These are phyloP conservation scores for Gyps fulvus DNA, from an alignment of 2,113 vertebrate species.

Conservation along the genomic window DNA sequence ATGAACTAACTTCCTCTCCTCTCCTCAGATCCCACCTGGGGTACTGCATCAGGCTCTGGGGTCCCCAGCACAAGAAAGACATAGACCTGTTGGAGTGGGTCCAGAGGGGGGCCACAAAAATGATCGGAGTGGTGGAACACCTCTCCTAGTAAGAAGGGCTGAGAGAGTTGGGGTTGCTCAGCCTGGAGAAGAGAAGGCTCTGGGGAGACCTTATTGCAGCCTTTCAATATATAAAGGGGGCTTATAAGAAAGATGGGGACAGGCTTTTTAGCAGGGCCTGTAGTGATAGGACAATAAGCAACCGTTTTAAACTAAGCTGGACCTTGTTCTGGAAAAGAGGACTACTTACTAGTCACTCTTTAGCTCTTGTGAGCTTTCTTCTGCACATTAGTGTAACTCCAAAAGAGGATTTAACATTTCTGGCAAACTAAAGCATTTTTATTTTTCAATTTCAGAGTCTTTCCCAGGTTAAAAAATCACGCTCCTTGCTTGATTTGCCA, in stretches of 20 bases:
- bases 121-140: background rate
- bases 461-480: background rate
- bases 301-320: background rate
- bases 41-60: background rate
- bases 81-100: background rate
- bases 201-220: fast-evolving
- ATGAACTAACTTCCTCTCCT: too few relatives aligned
- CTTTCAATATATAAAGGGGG: background rate
- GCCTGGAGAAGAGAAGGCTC: background rate
- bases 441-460: background rate
- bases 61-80: background rate
- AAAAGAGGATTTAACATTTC: background rate
- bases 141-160: background rate
- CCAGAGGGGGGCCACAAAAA: background rate
- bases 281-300: background rate
- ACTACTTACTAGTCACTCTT: too few relatives aligned
- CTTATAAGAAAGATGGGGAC: background rate
- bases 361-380: background rate
- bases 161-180: background rate
- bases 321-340: background rate
- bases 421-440: background rate
- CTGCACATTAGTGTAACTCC: background rate
- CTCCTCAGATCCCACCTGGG: background rate
- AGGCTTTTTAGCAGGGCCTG: background rate
- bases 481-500: background rate